Percentiles rank a stretch among this genome's conserved stretches.
Conservation (phyloP, 1,140 invertebrate genomes). For the Sarcophaga peregrina region DNA sequence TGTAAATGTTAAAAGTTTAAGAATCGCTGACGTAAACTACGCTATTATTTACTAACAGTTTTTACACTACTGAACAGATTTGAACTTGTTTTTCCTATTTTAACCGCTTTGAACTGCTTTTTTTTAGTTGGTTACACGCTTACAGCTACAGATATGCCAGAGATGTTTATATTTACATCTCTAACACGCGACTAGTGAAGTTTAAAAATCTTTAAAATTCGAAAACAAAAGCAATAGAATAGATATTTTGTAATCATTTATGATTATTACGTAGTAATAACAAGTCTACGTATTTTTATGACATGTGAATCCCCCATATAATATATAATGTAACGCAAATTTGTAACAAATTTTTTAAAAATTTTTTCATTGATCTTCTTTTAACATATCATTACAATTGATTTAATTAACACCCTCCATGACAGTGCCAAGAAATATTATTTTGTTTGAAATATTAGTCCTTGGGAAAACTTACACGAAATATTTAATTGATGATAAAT, state of each 20-base stretch:
- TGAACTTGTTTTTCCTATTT: not conserved
- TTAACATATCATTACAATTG: not conserved
- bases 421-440: not conserved
- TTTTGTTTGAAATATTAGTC: too few relatives aligned
- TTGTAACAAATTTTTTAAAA: too few relatives aligned
- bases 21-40: not conserved
- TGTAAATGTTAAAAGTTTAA: not conserved
- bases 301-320: not conserved
- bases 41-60: not conserved
- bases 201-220: too few relatives aligned
- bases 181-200: too few relatives aligned
- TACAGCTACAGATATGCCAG: too few relatives aligned
- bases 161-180: too few relatives aligned
- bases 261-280: too few relatives aligned
- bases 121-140: not conserved
- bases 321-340: not conserved
- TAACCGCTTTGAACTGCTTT: constrained; percentile 35
- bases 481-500: too few relatives aligned
- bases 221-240: too few relatives aligned
- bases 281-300: not conserved
- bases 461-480: too few relatives aligned
- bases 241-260: too few relatives aligned
- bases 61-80: not conserved
- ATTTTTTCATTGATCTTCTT: not conserved
- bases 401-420: constrained; percentile 1